These are phyloP conservation scores for Periophthalmus magnuspinnatus DNA, from an alignment of 2,797 vertebrate species.

Conservation along the genomic window DNA sequence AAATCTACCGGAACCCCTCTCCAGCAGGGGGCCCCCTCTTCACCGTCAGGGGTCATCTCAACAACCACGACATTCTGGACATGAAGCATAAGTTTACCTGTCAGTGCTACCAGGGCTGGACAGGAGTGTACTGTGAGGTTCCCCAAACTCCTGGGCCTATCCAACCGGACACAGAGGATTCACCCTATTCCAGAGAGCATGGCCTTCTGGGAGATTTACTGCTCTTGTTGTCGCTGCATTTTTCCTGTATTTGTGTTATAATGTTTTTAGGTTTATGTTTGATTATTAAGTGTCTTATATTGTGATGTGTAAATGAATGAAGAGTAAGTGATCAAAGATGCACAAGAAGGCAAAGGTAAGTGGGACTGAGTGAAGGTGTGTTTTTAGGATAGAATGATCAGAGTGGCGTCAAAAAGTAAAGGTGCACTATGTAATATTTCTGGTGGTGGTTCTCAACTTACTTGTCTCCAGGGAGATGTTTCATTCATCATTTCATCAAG, in stretches of 20 bases:
- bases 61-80: conserved; percentile 69
- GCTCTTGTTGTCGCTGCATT: conserved; percentile 62
- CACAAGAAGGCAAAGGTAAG: neutral
- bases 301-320: conserved; percentile 33
- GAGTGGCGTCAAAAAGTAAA: neutral
- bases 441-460: neutral
- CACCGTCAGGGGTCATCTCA: conserved; percentile 74
- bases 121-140: conserved; percentile 83
- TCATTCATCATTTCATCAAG: too few relatives aligned
- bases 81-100: conserved; percentile 88
- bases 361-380: neutral
- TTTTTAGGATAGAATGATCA: neutral
- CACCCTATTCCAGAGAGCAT: conserved; percentile 27
- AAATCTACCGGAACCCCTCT: conserved; percentile 57
- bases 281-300: conserved; percentile 71
- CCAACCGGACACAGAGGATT: neutral
- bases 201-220: conserved; percentile 59
- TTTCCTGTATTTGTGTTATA: conserved; percentile 72
- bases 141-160: conserved; percentile 57
- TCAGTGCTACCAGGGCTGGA: conserved; percentile 90
- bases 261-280: conserved; percentile 73
- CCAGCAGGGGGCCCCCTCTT: conserved; percentile 62
- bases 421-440: neutral
- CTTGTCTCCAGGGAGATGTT: too few relatives aligned
- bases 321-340: neutral